Evolutionary conservation across 2,797 vertebrate genomes (phyloP).

Genomic region (Podarcis lilfordi): DNA sequence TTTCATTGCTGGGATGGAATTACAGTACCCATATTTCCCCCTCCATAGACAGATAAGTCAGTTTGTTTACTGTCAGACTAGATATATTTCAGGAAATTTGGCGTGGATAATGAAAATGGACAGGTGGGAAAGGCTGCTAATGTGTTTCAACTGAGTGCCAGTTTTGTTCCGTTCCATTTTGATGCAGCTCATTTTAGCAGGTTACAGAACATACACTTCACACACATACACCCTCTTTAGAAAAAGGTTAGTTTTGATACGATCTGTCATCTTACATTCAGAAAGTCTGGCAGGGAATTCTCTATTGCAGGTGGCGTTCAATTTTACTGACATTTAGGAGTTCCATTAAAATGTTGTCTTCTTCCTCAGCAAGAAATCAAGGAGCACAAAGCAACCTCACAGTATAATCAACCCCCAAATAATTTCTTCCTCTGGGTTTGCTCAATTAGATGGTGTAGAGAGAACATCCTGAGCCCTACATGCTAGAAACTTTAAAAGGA

Average conservation of each 20-base stretch:
- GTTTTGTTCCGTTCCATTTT: slow-evolving; percentile 45
- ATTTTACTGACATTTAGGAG: slow-evolving; percentile 49
- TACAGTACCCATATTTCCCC: neutral
- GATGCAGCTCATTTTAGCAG: slow-evolving; percentile 42
- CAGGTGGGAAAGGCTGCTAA: slow-evolving; percentile 15
- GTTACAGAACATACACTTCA: slow-evolving; percentile 19
- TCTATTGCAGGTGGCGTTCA: slow-evolving; percentile 37
- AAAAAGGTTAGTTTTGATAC: slow-evolving; percentile 30
- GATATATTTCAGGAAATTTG: slow-evolving; percentile 33
- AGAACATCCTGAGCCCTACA: neutral
- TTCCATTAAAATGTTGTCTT: slow-evolving; percentile 55
- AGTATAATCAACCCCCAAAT: slow-evolving; percentile 26
- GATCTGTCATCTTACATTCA: slow-evolving; percentile 38
- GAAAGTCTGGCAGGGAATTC: slow-evolving; percentile 36
- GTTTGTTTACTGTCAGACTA: slow-evolving; percentile 33
- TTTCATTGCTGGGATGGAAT: neutral
- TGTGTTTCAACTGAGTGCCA: slow-evolving; percentile 25
- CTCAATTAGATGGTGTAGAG: neutral
- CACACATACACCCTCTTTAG: neutral
- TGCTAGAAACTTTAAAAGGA: neutral
- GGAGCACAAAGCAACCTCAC: neutral
- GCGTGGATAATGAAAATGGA: slow-evolving; percentile 16
- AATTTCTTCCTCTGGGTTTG: slow-evolving; percentile 7
- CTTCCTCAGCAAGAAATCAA: slow-evolving; percentile 33
- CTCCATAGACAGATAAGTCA: neutral